phyloP scores from a whole-genome alignment of 2,797 vertebrate genomes.

The Phrynocephalus guinanensis region DNA sequence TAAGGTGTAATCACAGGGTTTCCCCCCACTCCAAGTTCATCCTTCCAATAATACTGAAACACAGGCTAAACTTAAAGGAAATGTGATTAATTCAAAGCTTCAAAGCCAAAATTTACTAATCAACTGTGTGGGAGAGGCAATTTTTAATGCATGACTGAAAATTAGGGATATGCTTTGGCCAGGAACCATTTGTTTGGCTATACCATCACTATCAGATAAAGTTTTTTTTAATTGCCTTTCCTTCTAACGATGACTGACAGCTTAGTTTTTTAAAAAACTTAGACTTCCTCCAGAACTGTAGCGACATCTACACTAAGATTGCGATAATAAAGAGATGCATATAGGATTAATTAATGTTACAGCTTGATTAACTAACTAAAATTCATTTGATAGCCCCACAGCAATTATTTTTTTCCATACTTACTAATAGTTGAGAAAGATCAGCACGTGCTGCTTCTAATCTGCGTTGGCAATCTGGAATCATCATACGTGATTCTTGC shows the following conservation, averaged over 20 bases:
- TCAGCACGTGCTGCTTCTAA: constrained; percentile 86
- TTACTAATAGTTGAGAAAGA: constrained; percentile 89
- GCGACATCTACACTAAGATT: neutral
- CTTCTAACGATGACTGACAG: neutral
- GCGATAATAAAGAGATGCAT: neutral
- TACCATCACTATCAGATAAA: neutral
- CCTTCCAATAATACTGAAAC: no score
- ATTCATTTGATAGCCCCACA: neutral
- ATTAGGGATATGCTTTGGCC: neutral
- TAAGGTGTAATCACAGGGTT: no score
- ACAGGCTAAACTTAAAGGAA: no score
- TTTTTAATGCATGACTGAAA: neutral
- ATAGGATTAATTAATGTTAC: neutral
- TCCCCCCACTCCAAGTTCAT: no score
- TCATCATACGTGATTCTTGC: constrained; percentile 96
- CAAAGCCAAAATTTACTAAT: neutral
- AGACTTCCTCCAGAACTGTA: neutral
- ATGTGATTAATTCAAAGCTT: neutral
- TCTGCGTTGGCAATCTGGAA: constrained; percentile 92
- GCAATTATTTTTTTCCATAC: constrained; percentile 56
- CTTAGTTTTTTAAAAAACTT: neutral
- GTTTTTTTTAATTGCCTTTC: neutral
- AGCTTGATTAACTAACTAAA: neutral
- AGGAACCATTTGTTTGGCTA: neutral
- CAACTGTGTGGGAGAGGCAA: neutral